Evolutionary conservation across 2,113 vertebrate species (phyloP), one percentile per base, ranked within the genome.

Genomic region (Lophura nycthemera): DNA sequence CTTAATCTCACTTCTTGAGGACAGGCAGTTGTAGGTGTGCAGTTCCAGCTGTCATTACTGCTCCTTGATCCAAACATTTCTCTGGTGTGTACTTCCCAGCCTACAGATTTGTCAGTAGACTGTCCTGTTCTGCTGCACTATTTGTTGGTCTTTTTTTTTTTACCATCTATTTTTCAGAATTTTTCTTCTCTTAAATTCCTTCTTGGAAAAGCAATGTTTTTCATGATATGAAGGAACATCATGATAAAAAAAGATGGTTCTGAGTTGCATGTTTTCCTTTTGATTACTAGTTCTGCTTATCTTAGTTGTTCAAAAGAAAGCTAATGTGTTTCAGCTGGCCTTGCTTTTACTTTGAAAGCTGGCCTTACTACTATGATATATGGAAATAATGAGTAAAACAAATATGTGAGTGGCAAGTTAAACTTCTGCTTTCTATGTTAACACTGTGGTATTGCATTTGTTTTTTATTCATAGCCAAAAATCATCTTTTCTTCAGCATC

Each of bases 351-450:
- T 50, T 76, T 2, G 2, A 42, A 76, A 83, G 19, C 48, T 92
- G 52, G 38, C 4, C 57, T 92, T 83, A n/a, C 30, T 71, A 0
- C 25, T 64, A 22, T 13, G 6, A 16, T 64, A 19, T 13, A 75
- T 24, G 32, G 59, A 89, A 92, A 69, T 56, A 0, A 8, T 38
- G 38, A 86, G 14, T 56, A 45, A n/a, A 67, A 78, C 45, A 64
- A 86, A 70, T 59, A 6, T 6, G 16, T 60, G 11, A 56, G 27
- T 50, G 50, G 75, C 74, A 65, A 82, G n/a, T 60, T 64, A 45
- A 47, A 64, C 57, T 92, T 91, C 48, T 95, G 67, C 36, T 48
- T 79, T 76, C 87, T 87, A 30, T 21, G 30, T 50, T 94, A 88
- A 67, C 40, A 72, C 10, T 30, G 66, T 12, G 25, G 36, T 89